Percentiles rank a stretch among this genome's conserved stretches.
Conservation (phyloP, 1,140 invertebrate species). For the Lasaia peninsularis region DNA sequence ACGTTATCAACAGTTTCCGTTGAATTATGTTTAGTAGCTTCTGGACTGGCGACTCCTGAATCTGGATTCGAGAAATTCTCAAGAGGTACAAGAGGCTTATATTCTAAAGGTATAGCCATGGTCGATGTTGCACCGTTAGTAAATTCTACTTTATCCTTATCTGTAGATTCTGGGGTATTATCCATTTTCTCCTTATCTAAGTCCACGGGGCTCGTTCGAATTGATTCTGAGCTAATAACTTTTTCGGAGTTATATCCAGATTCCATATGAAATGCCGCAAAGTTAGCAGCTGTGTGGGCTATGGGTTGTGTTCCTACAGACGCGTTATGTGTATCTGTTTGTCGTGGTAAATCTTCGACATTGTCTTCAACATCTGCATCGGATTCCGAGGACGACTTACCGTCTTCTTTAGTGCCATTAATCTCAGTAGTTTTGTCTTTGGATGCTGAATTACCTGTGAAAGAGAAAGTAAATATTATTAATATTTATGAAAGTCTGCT, state of each 20-base stretch:
- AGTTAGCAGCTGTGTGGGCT: slow-evolving; percentile 64
- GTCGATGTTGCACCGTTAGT: slow-evolving; percentile 41
- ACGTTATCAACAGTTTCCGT: slow-evolving; percentile 72
- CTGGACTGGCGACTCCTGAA: slow-evolving; percentile 78
- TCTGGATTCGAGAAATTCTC: slow-evolving; percentile 74
- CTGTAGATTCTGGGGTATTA: slow-evolving; percentile 74
- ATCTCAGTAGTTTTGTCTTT: slow-evolving; percentile 45
- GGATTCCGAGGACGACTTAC: slow-evolving; percentile 80
- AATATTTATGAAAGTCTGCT: too few species aligned
- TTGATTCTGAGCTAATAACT: slow-evolving; percentile 69
- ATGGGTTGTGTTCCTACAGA: slow-evolving; percentile 43
- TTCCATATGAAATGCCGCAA: slow-evolving; percentile 76
- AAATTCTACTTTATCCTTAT: slow-evolving; percentile 71
- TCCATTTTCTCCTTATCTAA: slow-evolving; percentile 75
- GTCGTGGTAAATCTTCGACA: slow-evolving; percentile 78
- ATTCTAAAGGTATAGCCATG: slow-evolving; percentile 53
- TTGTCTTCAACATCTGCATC: slow-evolving; percentile 91
- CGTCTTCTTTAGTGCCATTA: slow-evolving; percentile 59
- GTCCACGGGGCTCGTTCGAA: slow-evolving; percentile 75
- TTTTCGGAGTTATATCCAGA: slow-evolving; percentile 86
- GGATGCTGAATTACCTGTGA: slow-evolving; percentile 29
- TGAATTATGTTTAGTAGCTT: slow-evolving; percentile 74
- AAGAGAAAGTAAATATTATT: too few species aligned
- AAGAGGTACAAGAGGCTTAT: slow-evolving; percentile 56
- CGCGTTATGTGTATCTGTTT: slow-evolving; percentile 35